Base-by-base conservation (phyloP, 1,140 invertebrate genomes). In the Drosophila virilis region DNA sequence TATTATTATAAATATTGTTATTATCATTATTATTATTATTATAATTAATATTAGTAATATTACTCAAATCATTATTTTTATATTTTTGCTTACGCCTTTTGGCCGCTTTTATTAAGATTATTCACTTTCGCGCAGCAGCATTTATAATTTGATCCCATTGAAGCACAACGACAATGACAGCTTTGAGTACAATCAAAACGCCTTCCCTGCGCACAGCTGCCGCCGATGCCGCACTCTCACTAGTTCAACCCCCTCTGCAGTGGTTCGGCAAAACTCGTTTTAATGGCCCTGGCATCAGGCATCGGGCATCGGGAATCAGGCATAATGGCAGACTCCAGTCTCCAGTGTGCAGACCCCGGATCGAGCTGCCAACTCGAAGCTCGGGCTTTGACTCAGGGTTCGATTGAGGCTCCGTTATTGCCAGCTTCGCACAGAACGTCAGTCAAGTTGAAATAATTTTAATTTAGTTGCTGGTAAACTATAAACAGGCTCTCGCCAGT, bases 361-460 rank as follows among this genome's bases (percentile, higher is more conserved):
- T 28, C 42, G 13, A 43, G 42, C 7, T n/a, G n/a, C 13, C 42
- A 9, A 28, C 13, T 35, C 28, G 28, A n/a, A n/a, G 12, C n/a
- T 33, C 48, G 42, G 42, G n/a, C 13, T n/a, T 13, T 7, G 13
- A 1, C 8, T 8, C 13, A 17, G 13, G 10, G 22, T 15, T 28
- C 33, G 51, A 45, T 22, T 52, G 37, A 43, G 79, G 80, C 75
- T 78, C 76, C 80, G 80, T 83, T 83, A 83, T 79, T 79, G 66
- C 69, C 72, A 78, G 77, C 80, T 64, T 60, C 43, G 62, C 69
- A 57, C 61, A 28, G 70, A 74, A 62, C 74, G 70, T 83, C 80
- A 85, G 68, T 84, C 80, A 76, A 84, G 81, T 84, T 80, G 80
- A 84, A 84, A 84, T 84, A 84, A 84, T 84, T 84, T 84, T 85